phyloP scores from a whole-genome alignment of 2,797 vertebrate genomes.

The Falco naumanni region DNA sequence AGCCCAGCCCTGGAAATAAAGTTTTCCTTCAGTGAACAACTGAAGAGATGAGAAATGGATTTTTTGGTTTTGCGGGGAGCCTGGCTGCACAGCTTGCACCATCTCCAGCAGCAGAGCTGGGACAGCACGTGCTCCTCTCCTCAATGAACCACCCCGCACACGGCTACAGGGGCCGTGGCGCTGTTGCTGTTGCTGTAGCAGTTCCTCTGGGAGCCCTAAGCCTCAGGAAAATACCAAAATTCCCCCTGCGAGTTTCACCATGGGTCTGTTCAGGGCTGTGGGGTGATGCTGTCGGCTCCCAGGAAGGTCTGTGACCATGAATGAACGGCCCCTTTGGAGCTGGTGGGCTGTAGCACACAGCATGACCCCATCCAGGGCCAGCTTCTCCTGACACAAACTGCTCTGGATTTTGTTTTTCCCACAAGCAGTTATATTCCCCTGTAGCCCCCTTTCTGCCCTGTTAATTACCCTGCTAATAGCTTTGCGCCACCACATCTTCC shows the following conservation, averaged over 20 bases:
- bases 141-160: neutral
- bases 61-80: neutral
- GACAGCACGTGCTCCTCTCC: neutral
- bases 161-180: neutral
- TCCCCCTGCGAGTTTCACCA: neutral
- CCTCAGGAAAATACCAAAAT: neutral
- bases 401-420: neutral
- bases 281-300: neutral
- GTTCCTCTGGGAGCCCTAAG: neutral
- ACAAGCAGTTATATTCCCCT: neutral
- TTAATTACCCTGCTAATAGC: neutral
- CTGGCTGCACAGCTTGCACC: fast-evolving
- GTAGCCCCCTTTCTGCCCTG: neutral
- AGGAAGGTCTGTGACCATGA: neutral
- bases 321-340: neutral
- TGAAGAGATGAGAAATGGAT: neutral
- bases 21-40: neutral
- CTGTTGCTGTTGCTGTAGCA: neutral
- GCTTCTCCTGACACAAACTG: neutral
- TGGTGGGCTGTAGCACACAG: neutral
- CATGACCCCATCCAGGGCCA: fast-evolving
- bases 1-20: neutral
- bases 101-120: neutral
- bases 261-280: neutral
- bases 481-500: neutral